Conservation (phyloP, 2,797 vertebrate genomes). For the Loriculus beryllinus region DNA sequence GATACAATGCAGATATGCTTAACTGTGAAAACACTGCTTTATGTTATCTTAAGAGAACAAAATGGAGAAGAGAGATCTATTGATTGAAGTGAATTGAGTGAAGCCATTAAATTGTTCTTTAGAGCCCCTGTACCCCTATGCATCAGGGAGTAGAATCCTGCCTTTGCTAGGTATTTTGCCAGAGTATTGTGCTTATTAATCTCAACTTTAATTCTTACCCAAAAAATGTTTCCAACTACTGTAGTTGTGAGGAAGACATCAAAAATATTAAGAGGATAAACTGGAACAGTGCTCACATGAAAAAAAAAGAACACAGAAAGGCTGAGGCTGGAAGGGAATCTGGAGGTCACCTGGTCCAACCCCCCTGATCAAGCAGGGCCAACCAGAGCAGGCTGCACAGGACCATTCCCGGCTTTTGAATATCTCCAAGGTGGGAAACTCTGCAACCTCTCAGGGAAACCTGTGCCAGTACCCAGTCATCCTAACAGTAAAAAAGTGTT, state of each 20-base stretch:
- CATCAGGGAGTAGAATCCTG: background rate
- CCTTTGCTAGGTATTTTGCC: background rate
- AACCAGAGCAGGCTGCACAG: fast-evolving
- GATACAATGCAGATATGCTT: background rate
- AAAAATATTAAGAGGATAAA: background rate
- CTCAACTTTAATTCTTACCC: background rate
- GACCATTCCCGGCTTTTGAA: background rate
- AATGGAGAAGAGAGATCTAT: background rate
- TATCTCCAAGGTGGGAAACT: background rate
- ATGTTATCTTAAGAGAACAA: background rate
- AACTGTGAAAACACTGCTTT: background rate
- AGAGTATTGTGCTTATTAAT: background rate
- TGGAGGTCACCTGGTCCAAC: background rate
- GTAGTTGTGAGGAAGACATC: background rate
- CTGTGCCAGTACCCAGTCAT: background rate
- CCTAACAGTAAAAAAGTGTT: background rate
- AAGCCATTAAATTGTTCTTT: background rate
- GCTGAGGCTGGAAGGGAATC: background rate
- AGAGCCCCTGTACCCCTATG: fast-evolving
- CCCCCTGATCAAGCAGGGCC: background rate
- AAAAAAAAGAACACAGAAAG: background rate
- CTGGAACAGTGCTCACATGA: background rate
- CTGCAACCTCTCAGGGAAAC: background rate
- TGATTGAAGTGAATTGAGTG: background rate
- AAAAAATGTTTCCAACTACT: background rate